A percentile compares a stretch with the other conserved stretches of the same genome.
phyloP scores from a whole-genome alignment of 2,113 vertebrate species.

The Leucoraja erinaceus region DNA sequence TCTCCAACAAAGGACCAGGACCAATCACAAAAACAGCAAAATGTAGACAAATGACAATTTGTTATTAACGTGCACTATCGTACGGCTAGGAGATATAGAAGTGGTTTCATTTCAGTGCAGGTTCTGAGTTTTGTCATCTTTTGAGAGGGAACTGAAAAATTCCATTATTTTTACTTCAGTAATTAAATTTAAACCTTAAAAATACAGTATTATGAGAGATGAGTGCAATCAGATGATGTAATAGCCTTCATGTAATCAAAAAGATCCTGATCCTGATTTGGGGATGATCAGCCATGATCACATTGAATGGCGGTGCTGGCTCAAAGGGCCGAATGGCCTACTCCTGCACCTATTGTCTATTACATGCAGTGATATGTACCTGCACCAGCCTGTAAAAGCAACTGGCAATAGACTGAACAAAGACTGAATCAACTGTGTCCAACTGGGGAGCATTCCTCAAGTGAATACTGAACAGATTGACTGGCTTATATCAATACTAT shows the following conservation, averaged over 20 bases:
- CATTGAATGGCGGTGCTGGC: no score
- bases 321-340: no score
- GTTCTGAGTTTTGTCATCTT: conserved; percentile 11
- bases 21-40: neutral
- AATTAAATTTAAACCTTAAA: neutral
- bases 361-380: conserved; percentile 12
- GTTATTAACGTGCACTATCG: neutral
- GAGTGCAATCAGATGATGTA: neutral
- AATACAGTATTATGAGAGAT: conserved; percentile 8
- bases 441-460: neutral
- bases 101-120: conserved; percentile 30
- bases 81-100: neutral
- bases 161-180: neutral
- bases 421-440: neutral
- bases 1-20: neutral
- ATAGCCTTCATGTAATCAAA: neutral
- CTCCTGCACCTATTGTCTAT: no score
- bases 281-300: no score
- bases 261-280: neutral
- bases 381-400: neutral
- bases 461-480: conserved; percentile 28
- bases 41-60: neutral
- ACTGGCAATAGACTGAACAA: neutral
- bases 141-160: neutral
- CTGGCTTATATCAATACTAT: conserved; percentile 30